Evolutionary conservation across 2,888 invertebrate species (phyloP), one percentile per base, ranked within the genome.

Genomic region (Dasypolia templi): DNA sequence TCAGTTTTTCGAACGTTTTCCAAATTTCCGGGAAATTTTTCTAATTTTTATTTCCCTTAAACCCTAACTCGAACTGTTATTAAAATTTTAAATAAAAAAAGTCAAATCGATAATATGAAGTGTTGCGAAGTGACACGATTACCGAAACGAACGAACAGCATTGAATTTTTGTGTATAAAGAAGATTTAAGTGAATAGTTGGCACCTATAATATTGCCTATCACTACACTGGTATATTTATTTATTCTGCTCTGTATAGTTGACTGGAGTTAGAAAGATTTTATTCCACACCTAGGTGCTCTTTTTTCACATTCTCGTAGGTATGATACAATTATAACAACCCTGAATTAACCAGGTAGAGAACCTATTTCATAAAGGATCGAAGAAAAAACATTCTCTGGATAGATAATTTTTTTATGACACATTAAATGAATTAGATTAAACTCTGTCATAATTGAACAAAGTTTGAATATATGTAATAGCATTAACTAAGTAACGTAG

Each of bases 401-500:
- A 5, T 49, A 42, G 6, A 11, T 32, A 44, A 42, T 62, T n/a
- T n/a, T n/a, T n/a, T n/a, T n/a, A n/a, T n/a, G n/a, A 17, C 14
- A 29, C 7, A 26, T 51, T 39, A 14, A 62, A 39, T 29, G 11
- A 74, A 55, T 53, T 19, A n/a, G 17, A 55, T 35, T 42, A 1
- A 49, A 55, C 58, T 44, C 7, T 11, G 6, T 14, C 22, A 12
- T 51, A 56, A 68, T 68, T 68, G 9, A 67, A 51, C 58, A 49
- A 42, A 63, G 32, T 29, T 46, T 46, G 39, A 46, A 53, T 32
- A 44, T 53, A 51, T n/a, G n/a, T 9, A 39, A 35, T 42, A 46
- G n/a, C 17, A 56, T 44, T 49, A 44, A n/a, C 35, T 35, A n/a
- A 51, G 58, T 44, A 29, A n/a, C 42, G 35, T n/a, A 17, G 5